Base-by-base conservation (phyloP, 2,113 vertebrate genomes). In the Acrocephalus kingi region DNA sequence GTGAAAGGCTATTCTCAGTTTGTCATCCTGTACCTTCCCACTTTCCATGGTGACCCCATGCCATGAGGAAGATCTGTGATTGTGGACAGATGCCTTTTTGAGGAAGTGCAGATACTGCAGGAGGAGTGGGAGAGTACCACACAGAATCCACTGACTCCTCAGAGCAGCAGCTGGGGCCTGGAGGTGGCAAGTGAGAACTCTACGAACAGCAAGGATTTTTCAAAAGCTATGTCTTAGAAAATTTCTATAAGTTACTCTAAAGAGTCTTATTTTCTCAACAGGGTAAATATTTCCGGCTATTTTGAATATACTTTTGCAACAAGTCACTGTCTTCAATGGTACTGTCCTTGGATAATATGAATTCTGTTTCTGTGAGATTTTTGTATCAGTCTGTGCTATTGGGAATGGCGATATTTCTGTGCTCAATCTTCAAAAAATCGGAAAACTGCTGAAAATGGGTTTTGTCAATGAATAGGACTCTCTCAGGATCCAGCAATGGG, bases 21-120 rank as follows among this genome's bases (percentile, higher is more conserved):
- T 97, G 91, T 93, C 93, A 92, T 88, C 58, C 41, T 88, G 83
- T 93, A 72, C 82, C 79, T 91, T 94, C 39, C 62, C 72, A 58
- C 74, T 92, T 89, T 84, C 51, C 48, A 62, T 76, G 92, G 61
- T 96, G 79, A 93, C 89, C 87, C 88, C 79, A 41, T 96, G 86
- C 90, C 94, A 96, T 17, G 25, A 89, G 55, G 62, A 52, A 62
- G 67, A 79, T 90, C 76, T 95, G 81, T 90, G 90, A 88, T 90
- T 41, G 2, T 8, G 8, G 86, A 63, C 76, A 95, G 62, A 92
- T 95, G 91, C 71, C 62, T 94, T 82, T 92, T 94, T 95, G 73
- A 95, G 76, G 59, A 68, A 85, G 76, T 82, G 64, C 81, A 84
- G 86, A 89, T 94, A 91, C 46, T 1, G 2, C 10, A 1, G 87